Evolutionary conservation across 2,113 vertebrate genomes (phyloP).

Genomic region (Callocephalon fimbriatum): DNA sequence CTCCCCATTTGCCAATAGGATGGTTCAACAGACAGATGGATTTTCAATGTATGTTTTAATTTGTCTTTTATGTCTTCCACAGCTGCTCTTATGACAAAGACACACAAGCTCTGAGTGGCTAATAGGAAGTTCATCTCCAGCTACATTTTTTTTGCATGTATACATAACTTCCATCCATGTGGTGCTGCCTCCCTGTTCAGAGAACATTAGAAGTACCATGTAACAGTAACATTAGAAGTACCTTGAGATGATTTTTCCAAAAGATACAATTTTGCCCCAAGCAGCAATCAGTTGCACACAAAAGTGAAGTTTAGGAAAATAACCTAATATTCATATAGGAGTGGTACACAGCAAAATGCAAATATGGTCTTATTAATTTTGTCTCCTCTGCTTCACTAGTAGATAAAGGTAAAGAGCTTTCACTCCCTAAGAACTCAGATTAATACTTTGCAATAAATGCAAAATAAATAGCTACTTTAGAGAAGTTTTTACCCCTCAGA

Average conservation of each 20-base stretch:
- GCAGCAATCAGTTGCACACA: not conserved
- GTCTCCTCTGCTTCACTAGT: not conserved
- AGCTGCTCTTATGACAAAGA: not conserved
- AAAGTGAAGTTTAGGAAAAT: not conserved
- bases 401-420: not conserved
- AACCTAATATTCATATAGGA: not conserved
- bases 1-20: not conserved
- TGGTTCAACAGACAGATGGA: not conserved
- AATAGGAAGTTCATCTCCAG: not conserved
- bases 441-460: not conserved
- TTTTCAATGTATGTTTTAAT: not conserved
- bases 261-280: not conserved
- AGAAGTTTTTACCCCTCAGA: not conserved
- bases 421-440: not conserved
- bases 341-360: not conserved
- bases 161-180: not conserved
- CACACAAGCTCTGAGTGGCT: not conserved
- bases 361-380: not conserved
- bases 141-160: not conserved
- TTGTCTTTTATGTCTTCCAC: not conserved
- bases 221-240: not conserved
- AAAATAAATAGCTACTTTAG: not conserved
- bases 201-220: not conserved
- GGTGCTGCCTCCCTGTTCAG: not conserved
- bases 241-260: not conserved